phyloP scores from a whole-genome alignment of 2,888 invertebrate genomes.

The Apocheima hispidaria region DNA sequence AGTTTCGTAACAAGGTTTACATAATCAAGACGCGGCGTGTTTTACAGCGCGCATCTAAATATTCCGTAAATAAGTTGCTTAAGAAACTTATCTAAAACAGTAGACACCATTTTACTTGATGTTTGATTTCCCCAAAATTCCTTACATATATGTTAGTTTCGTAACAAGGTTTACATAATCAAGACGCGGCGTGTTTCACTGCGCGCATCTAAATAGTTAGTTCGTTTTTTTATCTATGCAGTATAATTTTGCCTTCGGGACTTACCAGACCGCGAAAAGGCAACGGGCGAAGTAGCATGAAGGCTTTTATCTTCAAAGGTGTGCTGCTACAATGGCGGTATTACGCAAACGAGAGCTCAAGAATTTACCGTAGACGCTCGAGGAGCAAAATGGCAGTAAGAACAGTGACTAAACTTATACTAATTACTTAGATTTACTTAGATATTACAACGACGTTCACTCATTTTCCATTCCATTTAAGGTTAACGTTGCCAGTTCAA shows the following conservation, averaged over 20 bases:
- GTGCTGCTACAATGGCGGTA: conserved; percentile 70
- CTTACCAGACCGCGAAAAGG: conserved; percentile 66
- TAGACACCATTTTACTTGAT: too few relatives aligned
- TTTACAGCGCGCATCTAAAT: conserved; percentile 23
- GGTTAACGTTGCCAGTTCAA: too few relatives aligned
- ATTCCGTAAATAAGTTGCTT: too few relatives aligned
- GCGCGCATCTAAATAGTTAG: conserved; percentile 26
- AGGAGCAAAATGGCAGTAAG: conserved; percentile 7
- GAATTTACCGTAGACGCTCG: conserved; percentile 62
- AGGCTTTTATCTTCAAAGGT: conserved; percentile 74
- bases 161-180: conserved; percentile 7
- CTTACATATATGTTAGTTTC: background rate
- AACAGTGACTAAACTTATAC: conserved; percentile 20
- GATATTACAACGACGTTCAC: background rate
- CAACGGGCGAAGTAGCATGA: conserved; percentile 59
- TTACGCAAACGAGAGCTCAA: conserved; percentile 71
- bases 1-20: background rate
- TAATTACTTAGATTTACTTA: background rate
- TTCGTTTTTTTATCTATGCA: conserved; percentile 30
- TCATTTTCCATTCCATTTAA: too few relatives aligned
- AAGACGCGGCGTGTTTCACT: conserved; percentile 5
- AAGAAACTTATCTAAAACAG: too few relatives aligned
- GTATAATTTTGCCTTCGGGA: conserved; percentile 43
- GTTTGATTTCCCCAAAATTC: too few relatives aligned
- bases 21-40: conserved; percentile 7